A percentile compares a stretch with the other conserved stretches of the same genome.
phyloP scores from a whole-genome alignment of 1,140 invertebrate species.

The Pseudomyrmex dendroicus region DNA sequence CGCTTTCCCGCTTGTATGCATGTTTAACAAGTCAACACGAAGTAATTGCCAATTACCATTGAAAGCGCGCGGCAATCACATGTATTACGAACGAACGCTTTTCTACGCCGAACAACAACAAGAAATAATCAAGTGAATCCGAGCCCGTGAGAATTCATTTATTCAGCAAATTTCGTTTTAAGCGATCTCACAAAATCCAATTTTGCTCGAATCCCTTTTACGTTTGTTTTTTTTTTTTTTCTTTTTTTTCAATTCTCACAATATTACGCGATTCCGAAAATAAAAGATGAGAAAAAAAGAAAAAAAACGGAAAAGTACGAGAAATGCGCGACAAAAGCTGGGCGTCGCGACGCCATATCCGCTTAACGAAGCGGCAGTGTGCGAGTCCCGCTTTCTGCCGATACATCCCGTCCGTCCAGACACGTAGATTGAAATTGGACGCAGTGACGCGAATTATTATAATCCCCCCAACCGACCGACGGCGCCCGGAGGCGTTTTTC shows the following conservation, averaged over 20 bases:
- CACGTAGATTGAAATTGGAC: conserved; percentile 81
- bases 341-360: neutral
- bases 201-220: too few relatives aligned
- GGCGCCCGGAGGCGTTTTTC: conserved; percentile 71
- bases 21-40: conserved; percentile 42
- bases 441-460: conserved; percentile 83
- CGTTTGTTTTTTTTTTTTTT: too few relatives aligned
- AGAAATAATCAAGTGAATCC: neutral
- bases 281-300: neutral
- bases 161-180: too few relatives aligned
- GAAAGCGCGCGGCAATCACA: conserved; percentile 19
- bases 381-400: conserved; percentile 44
- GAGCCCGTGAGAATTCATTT: neutral
- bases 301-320: neutral
- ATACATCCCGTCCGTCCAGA: conserved; percentile 61
- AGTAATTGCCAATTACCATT: conserved; percentile 50
- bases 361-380: conserved; percentile 57
- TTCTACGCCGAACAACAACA: neutral
- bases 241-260: neutral
- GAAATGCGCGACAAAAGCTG: conserved; percentile 37
- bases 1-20: neutral
- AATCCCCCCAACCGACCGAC: conserved; percentile 74
- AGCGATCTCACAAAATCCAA: neutral
- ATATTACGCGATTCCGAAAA: neutral
- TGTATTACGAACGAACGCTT: neutral